Percentiles rank a stretch among this genome's conserved stretches.
Evolutionary conservation across 37 sponge, comb jelly and placozoan genomes (phyloP).

Genomic region (Corticium candelabrum): DNA sequence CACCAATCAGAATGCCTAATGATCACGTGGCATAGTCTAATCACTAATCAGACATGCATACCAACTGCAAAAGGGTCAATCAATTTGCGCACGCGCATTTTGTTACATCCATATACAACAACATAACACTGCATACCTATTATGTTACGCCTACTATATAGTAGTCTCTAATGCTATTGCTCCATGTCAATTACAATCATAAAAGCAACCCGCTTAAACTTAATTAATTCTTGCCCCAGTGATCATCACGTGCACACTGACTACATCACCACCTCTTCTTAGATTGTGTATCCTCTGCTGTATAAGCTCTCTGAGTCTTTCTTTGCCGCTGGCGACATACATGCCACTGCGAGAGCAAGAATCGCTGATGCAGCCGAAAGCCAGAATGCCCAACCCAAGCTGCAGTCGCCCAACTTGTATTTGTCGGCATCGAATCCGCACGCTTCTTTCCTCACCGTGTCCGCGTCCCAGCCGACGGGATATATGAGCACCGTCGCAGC

Average conservation of each 20-base stretch:
- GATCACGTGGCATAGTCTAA: too few relatives aligned
- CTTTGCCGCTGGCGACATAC: background rate
- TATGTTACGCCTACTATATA: too few relatives aligned
- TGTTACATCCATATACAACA: too few relatives aligned
- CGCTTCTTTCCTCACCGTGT: background rate
- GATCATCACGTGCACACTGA: conserved; percentile 1
- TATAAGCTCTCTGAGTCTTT: background rate
- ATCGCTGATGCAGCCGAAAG: background rate
- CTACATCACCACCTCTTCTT: background rate
- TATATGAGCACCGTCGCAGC: conserved; percentile 1
- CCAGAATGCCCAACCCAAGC: background rate
- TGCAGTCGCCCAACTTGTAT: background rate
- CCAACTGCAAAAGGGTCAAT: too few relatives aligned
- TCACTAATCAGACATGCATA: too few relatives aligned
- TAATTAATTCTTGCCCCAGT: too few relatives aligned
- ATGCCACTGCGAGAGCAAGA: background rate
- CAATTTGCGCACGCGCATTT: too few relatives aligned
- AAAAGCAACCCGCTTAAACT: too few relatives aligned
- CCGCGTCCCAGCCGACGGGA: conserved; percentile 8
- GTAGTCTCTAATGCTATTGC: too few relatives aligned
- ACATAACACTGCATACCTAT: too few relatives aligned
- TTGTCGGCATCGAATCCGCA: background rate
- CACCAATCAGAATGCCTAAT: too few relatives aligned
- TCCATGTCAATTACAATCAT: too few relatives aligned
- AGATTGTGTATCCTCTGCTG: background rate